These are phyloP conservation scores for Leuciscus waleckii DNA, from an alignment of 2,797 vertebrate genomes.

Conservation along the genomic window DNA sequence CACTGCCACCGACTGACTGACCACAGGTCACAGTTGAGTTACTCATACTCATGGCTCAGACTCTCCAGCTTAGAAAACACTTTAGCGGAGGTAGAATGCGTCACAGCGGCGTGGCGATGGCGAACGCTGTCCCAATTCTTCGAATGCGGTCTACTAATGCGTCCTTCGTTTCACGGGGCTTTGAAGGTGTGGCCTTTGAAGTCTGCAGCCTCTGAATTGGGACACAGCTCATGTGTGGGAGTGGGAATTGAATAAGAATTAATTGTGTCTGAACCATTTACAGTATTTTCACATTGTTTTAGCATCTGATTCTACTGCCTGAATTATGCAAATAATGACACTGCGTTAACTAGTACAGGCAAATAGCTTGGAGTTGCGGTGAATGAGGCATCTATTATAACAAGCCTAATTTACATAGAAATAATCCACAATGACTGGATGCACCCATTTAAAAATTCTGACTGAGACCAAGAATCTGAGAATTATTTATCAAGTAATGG, in stretches of 20 bases:
- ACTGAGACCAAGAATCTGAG: neutral
- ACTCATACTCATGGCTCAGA: constrained; percentile 23
- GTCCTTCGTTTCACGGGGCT: neutral
- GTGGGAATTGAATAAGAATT: neutral
- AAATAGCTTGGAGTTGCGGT: neutral
- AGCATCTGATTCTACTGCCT: neutral
- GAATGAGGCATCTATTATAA: neutral
- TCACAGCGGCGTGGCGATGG: neutral
- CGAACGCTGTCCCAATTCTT: neutral
- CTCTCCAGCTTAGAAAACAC: constrained; percentile 1
- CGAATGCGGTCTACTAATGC: neutral
- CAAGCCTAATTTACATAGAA: neutral
- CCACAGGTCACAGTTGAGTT: constrained; percentile 23
- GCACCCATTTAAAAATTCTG: neutral
- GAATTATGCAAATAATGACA: constrained; percentile 21
- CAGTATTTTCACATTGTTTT: constrained; percentile 2
- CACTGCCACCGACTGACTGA: neutral
- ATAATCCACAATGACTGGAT: neutral
- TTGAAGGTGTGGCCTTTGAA: neutral
- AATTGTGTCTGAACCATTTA: neutral
- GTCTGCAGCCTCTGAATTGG: neutral
- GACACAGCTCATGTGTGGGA: neutral
- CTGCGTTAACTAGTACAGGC: neutral
- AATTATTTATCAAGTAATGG: neutral
- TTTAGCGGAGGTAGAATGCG: neutral